phyloP scores from a whole-genome alignment of 2,888 invertebrate species.

The Philereme transversata region DNA sequence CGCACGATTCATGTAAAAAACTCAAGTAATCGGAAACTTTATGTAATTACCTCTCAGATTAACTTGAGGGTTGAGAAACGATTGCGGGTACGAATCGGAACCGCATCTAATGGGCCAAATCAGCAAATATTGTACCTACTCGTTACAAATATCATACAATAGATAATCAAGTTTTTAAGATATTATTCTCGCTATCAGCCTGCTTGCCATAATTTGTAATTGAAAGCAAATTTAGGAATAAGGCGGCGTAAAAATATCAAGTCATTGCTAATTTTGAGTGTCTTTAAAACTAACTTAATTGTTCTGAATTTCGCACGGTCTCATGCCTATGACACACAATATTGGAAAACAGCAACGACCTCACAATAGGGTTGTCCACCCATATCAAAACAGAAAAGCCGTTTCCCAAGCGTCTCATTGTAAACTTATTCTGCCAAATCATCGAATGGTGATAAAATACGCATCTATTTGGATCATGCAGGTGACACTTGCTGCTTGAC shows the following conservation, averaged over 20 bases:
- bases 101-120: not conserved
- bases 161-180: too few relatives aligned
- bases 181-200: too few relatives aligned
- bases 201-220: too few relatives aligned
- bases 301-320: conserved; percentile 24
- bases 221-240: too few relatives aligned
- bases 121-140: too few relatives aligned
- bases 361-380: conserved; percentile 38
- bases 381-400: conserved; percentile 59
- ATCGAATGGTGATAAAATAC: conserved; percentile 69
- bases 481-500: conserved; percentile 34
- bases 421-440: conserved; percentile 73
- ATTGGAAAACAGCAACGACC: conserved; percentile 21
- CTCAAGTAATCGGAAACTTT: conserved; percentile 61
- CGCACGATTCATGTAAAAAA: conserved; percentile 59
- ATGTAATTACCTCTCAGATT: conserved; percentile 19
- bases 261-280: not conserved
- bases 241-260: too few relatives aligned
- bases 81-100: not conserved
- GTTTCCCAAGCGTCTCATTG: conserved; percentile 52
- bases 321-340: conserved; percentile 1
- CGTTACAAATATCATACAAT: too few relatives aligned
- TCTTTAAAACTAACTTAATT: not conserved
- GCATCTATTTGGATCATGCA: conserved; percentile 38
- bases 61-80: conserved; percentile 5